phyloP scores from a whole-genome alignment of 2,888 invertebrate genomes.

The Agrotis exclamationis region DNA sequence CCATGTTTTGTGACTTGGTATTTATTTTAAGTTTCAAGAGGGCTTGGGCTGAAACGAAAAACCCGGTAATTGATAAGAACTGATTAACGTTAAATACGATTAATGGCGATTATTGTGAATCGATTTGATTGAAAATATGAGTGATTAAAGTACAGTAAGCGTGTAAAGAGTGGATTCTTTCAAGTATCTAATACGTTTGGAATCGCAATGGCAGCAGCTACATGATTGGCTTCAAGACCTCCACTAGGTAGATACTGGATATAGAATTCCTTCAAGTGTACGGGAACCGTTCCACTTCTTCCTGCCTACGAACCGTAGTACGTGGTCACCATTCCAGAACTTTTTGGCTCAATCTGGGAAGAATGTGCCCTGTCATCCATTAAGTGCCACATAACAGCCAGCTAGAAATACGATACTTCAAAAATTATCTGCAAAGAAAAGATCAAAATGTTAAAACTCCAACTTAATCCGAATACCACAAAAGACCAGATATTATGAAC shows the following conservation, averaged over 20 bases:
- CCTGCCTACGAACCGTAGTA: too few species aligned
- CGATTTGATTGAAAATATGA: neutral
- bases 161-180: neutral
- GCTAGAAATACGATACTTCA: too few species aligned
- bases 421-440: neutral
- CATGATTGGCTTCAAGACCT: too few species aligned
- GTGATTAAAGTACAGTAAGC: too few species aligned
- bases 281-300: too few species aligned
- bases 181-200: too few species aligned
- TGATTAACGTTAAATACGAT: neutral
- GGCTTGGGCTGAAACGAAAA: neutral
- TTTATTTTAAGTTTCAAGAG: neutral
- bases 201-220: neutral
- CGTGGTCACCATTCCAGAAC: neutral
- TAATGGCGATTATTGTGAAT: neutral
- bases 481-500: slow-evolving; percentile 16
- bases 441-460: neutral
- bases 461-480: neutral
- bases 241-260: too few species aligned
- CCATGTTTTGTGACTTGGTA: neutral
- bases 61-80: neutral
- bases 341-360: neutral
- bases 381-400: neutral
- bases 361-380: neutral
- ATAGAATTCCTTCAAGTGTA: too few species aligned